Base-by-base conservation (phyloP, 1,140 invertebrate species). In the Drosophila parabipectinata region DNA sequence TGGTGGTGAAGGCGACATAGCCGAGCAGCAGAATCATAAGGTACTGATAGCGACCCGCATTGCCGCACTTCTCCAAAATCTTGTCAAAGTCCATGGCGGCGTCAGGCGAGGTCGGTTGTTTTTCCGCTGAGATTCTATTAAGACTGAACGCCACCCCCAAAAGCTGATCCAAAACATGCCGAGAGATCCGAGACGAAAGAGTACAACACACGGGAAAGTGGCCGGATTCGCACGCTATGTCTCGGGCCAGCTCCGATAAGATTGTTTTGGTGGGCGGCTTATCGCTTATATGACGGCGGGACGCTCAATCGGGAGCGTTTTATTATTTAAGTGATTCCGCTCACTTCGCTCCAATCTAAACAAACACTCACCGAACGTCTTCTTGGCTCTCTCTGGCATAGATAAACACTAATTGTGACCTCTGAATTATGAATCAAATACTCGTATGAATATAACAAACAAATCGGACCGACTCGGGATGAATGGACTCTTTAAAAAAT, bases 1-100 rank as follows among this genome's bases (percentile, higher is more conserved):
- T 92, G 15, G 92, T 92, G 34, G 93, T 77, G 6, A 94, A 80
- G 57, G 93, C 93, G 21, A 94, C 92, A 14, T 93, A 82, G 15
- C 93, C 93, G 21, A 95, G 93, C 12, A 95, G 72, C 30, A 92
- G 74, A 76, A 94, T 93, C 30, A 95, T 88, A 2, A 94, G 80
- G 57, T 92, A 92, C 84, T 95, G 95, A 91, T 94, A 95, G 34
- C 84, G 82, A 34, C 93, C 93, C 78, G 94, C 94, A 75, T 94
- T 93, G 4, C 95, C 95, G 54, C 93, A 93, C 62, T 93, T 92
- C n/a, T 88, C 79, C 32, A 95, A 80, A 75, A 95, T 93, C 51
- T 92, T 92, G 80, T 95, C 94, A 53, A 94, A 93, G 69, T 94
- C 92, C 72, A 93, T 89, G 51, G 15, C 53, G 44, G 39, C 51